Base-by-base conservation (phyloP, 2,888 invertebrate genomes). In the Orthonevra nobilis region DNA sequence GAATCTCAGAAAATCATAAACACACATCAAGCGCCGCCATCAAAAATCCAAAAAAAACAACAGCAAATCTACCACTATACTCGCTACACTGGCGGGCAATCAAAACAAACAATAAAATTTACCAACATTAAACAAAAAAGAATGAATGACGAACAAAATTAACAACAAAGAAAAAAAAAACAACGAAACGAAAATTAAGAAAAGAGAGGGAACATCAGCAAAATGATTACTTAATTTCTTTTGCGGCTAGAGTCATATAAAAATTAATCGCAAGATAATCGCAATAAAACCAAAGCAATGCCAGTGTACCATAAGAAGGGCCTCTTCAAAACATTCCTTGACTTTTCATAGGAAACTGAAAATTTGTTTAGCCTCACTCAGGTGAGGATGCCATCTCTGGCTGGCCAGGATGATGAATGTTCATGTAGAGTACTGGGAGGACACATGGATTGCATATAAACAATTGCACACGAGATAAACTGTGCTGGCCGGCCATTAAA, bases 91-190 rank as follows among this genome's bases (percentile, higher is more conserved):
- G 60, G 32, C 72, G 46, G 64, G 79, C 73, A 79, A 73, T 79
- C 79, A 79, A 79, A 79, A 79, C 73, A 79, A 79, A 79, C 66
- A 79, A 79, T 79, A 79, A 79, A 79, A 73, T 79, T n/a, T 73
- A 79, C 73, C 54, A 79, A 79, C 79, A 79, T 66, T 73, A 79
- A 79, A 73, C 58, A 79, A 79, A 72, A 72, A 58, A 26, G 26
- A 52, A 73, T 54, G 66, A 72, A 72, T 66, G 73, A 60, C 28
- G 60, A 66, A 77, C 44, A 72, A 72, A 77, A 70, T 40, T 32
- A 56, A 52, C 23, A 58, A 64, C 44, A 38, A 30, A 10, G 15
- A 46, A 38, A 34, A 26, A n/a, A n/a, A n/a, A n/a, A n/a, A n/a
- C n/a, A n/a, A n/a, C n/a, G n/a, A n/a, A n/a, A n/a, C n/a, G n/a